Percentiles rank a stretch among this genome's conserved stretches.
Conservation (phyloP, 2,797 vertebrate species). For the Etheostoma perlongum region DNA sequence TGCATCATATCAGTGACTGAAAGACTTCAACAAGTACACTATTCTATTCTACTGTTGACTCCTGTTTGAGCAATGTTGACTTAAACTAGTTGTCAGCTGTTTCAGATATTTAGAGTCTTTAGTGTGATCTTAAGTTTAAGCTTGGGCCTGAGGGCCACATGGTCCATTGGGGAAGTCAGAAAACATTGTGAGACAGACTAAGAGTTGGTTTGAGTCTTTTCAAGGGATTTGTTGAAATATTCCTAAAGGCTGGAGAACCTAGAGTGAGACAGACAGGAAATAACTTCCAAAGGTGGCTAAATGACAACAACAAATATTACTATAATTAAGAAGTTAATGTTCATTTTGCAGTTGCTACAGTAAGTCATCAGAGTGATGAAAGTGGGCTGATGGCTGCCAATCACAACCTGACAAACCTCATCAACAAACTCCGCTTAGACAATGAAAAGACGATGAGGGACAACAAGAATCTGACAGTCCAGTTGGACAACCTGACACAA, state of each 20-base stretch:
- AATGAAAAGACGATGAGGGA: background rate
- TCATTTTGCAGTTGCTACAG: constrained; percentile 26
- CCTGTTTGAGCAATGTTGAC: too few species aligned
- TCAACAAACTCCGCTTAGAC: background rate
- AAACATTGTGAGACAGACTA: too few species aligned
- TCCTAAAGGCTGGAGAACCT: background rate
- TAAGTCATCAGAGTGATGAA: background rate
- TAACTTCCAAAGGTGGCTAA: background rate
- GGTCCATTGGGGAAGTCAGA: too few species aligned
- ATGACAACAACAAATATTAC: background rate
- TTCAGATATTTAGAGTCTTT: too few species aligned
- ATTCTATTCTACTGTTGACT: too few species aligned
- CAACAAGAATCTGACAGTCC: accelerated
- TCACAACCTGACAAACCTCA: constrained; percentile 6
- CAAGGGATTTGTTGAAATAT: too few species aligned
- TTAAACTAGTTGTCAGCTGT: too few species aligned
- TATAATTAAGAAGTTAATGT: background rate
- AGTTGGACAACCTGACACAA: constrained; percentile 28
- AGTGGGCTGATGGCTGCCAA: background rate
- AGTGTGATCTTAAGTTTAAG: too few species aligned
- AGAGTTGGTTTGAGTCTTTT: too few species aligned
- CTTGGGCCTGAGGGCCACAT: too few species aligned
- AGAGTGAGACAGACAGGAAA: background rate
- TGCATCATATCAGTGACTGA: too few species aligned
- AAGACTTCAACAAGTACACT: too few species aligned